Conservation (phyloP, 2,888 invertebrate genomes). For the Liposcelis brunnea region DNA sequence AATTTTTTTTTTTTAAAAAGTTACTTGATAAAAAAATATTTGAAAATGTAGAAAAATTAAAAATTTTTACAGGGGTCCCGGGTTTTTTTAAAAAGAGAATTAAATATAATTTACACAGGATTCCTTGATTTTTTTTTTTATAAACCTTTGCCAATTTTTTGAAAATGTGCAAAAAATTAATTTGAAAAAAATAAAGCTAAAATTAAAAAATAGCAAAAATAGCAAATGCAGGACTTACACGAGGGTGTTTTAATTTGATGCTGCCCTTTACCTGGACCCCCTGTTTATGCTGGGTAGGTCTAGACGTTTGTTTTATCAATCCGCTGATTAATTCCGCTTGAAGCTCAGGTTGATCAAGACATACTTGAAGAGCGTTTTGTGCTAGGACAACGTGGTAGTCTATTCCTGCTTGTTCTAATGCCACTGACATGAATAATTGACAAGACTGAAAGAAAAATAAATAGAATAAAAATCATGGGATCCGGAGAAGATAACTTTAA, state of each 20-base stretch:
- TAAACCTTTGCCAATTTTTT: too few relatives aligned
- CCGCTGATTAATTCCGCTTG: constrained; percentile 87
- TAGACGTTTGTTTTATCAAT: constrained; percentile 80
- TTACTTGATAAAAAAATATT: too few relatives aligned
- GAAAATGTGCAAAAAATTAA: constrained; percentile 17
- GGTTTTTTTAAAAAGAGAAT: too few relatives aligned
- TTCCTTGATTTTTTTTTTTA: too few relatives aligned
- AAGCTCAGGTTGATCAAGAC: constrained; percentile 73
- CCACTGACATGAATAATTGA: constrained; percentile 89
- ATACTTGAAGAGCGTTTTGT: constrained; percentile 87
- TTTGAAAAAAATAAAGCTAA: constrained; percentile 22
- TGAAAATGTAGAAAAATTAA: too few relatives aligned
- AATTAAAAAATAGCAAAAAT: constrained; percentile 21
- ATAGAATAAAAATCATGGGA: too few relatives aligned
- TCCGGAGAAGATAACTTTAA: too few relatives aligned
- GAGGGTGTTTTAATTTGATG: constrained; percentile 33
- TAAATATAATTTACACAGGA: too few relatives aligned
- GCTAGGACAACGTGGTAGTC: constrained; percentile 96
- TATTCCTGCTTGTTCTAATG: constrained; percentile 86
- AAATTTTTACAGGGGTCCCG: too few relatives aligned
- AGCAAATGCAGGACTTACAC: constrained; percentile 23
- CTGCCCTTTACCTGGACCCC: constrained; percentile 64
- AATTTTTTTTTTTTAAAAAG: too few relatives aligned
- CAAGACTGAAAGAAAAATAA: constrained; percentile 48
- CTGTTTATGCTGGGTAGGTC: constrained; percentile 62